phyloP scores from a whole-genome alignment of 2,888 invertebrate genomes.

The Drosophila differens region DNA sequence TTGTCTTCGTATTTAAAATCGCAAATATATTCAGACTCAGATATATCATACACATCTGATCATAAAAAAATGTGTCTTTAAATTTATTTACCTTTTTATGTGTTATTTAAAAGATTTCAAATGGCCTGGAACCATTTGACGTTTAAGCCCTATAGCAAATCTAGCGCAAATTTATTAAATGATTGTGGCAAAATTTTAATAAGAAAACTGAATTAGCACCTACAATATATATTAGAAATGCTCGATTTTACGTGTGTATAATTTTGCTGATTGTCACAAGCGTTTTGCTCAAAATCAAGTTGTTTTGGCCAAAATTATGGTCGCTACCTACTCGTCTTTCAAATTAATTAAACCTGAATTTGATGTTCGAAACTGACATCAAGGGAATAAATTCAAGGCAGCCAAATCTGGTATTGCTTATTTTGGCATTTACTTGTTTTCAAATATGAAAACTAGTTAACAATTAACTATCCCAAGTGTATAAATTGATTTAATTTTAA shows the following conservation, averaged over 20 bases:
- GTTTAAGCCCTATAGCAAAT: slow-evolving; percentile 29
- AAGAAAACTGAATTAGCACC: background rate
- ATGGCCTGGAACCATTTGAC: slow-evolving; percentile 51
- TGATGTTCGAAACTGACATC: slow-evolving; percentile 24
- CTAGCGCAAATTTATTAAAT: background rate
- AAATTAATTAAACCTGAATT: slow-evolving; percentile 51
- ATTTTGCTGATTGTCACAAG: slow-evolving; percentile 7
- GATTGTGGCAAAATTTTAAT: background rate
- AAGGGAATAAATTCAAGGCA: slow-evolving; percentile 42
- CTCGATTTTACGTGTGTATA: background rate
- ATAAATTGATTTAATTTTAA: slow-evolving; percentile 25
- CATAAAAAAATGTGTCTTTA: background rate
- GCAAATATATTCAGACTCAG: slow-evolving; percentile 4
- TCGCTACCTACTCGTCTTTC: slow-evolving; percentile 38
- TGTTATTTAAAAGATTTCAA: slow-evolving; percentile 46
- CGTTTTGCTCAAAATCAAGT: slow-evolving; percentile 25
- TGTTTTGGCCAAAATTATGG: slow-evolving; percentile 28
- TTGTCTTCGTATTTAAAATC: slow-evolving; percentile 23
- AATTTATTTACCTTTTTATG: slow-evolving; percentile 35
- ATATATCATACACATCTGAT: background rate
- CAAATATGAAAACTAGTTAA: slow-evolving; percentile 51
- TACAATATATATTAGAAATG: background rate
- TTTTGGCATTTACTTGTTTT: slow-evolving; percentile 39
- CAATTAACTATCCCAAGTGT: slow-evolving; percentile 7
- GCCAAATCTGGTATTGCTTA: slow-evolving; percentile 9